Conservation (phyloP, 2,888 invertebrate species). For the Apomyelois bistriatella region DNA sequence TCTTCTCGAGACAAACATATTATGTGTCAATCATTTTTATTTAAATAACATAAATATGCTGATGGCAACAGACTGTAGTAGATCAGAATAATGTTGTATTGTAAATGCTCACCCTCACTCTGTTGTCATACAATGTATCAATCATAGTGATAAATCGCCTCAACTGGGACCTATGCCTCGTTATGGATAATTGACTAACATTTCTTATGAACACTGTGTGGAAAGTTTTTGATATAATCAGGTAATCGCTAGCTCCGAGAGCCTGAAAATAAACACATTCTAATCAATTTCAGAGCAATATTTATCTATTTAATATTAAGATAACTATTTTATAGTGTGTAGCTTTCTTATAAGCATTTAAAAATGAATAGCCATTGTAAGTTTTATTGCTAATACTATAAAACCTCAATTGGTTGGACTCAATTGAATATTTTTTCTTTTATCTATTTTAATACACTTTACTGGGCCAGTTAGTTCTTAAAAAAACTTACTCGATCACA, state of each 20-base stretch:
- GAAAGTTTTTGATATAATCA: conserved; percentile 95
- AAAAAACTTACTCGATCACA: conserved; percentile 88
- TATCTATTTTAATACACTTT: background rate
- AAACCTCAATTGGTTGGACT: no score
- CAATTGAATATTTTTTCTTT: no score
- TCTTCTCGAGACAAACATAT: no score
- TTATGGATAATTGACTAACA: conserved; percentile 88
- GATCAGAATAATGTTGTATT: conserved; percentile 15
- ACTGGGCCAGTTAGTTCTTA: background rate
- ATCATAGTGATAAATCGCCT: conserved; percentile 97
- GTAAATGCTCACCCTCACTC: conserved; percentile 81
- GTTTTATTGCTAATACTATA: no score
- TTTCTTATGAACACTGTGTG: conserved; percentile 96
- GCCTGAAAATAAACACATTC: conserved; percentile 79
- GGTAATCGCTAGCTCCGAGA: conserved; percentile 96
- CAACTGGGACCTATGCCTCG: conserved; percentile 90
- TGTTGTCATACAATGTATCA: conserved; percentile 97
- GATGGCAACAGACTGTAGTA: conserved; percentile 9
- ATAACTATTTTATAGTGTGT: no score
- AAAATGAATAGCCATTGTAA: no score
- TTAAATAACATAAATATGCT: background rate
- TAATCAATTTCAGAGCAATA: conserved; percentile 3
- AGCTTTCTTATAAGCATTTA: no score
- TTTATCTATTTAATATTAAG: no score
- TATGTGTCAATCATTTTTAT: background rate